Evolutionary conservation across 2,888 invertebrate genomes (phyloP), one percentile per base, ranked within the genome.

Genomic region (Neoitamus cyanurus): DNA sequence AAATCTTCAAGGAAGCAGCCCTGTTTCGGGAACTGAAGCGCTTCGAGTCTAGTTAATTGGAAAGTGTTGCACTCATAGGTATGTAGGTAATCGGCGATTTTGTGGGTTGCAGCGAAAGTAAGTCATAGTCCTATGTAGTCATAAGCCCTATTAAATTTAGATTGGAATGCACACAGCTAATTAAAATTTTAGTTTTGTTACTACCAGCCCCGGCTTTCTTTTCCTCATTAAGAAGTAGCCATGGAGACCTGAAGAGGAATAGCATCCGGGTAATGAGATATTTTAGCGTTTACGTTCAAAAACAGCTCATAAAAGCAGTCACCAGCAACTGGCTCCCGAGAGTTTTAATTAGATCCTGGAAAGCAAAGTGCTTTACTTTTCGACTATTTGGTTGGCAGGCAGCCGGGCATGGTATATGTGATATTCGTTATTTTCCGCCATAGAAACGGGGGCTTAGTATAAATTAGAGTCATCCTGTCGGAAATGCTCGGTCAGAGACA

Each of bases 81-180:
- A 46, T 68, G 69, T 82, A 69, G 69, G 85, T 75, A 85, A 85
- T 84, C 70, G 75, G 42, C 73, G 84, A 84, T 48, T 84, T 85
- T 77, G 46, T 70, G 48, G 58, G 30, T 58, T 78, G 58, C 20
- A 84, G 84, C 37, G 31, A 69, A 37, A 31, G 69, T 37, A 83
- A 85, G 84, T 85, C 84, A 84, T 83, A 85, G 72, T n/a, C n/a
- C n/a, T n/a, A n/a, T n/a, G n/a, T n/a, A n/a, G n/a, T n/a, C n/a
- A n/a, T n/a, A n/a, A n/a, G n/a, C n/a, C 84, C 85, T 84, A 85
- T 85, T 85, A 85, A 85, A 85, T 75, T 85, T 85, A 83, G 84
- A 85, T 84, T 85, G 84, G 85, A 70, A 83, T n/a, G 82, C 84
- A 84, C 85, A 77, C 82, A 85, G 70, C 85, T 85, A 85, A 85